phyloP scores from a whole-genome alignment of 1,140 invertebrate genomes.

The Nymphalis io region DNA sequence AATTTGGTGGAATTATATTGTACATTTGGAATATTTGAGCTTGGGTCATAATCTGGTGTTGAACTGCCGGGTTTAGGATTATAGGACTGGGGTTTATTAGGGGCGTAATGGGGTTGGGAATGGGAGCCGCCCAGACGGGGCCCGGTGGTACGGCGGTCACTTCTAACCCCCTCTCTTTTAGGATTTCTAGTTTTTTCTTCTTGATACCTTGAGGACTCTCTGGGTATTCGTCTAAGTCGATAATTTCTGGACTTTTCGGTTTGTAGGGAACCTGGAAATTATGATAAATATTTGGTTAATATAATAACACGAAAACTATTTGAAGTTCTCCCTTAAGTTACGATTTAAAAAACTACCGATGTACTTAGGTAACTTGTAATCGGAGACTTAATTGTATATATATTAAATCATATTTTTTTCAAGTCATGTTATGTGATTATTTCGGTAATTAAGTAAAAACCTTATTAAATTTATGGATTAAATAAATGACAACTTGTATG shows the following conservation, averaged over 20 bases:
- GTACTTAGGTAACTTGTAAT: not conserved
- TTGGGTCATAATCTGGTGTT: slow-evolving; percentile 80
- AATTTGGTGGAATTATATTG: slow-evolving; percentile 59
- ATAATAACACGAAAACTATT: not conserved
- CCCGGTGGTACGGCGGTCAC: slow-evolving; percentile 83
- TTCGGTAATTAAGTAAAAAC: too few relatives aligned
- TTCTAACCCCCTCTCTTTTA: slow-evolving; percentile 87
- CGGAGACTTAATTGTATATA: too few relatives aligned
- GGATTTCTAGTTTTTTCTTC: slow-evolving; percentile 87
- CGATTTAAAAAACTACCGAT: too few relatives aligned
- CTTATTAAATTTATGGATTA: too few relatives aligned
- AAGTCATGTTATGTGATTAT: too few relatives aligned
- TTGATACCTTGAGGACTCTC: slow-evolving; percentile 81
- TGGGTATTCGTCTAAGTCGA: slow-evolving; percentile 82
- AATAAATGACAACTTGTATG: too few relatives aligned
- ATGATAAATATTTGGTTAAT: not conserved
- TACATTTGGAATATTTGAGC: slow-evolving; percentile 81
- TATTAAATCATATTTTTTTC: too few relatives aligned
- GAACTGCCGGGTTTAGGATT: slow-evolving; percentile 61
- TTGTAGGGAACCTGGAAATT: slow-evolving; percentile 76
- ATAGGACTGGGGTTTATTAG: slow-evolving; percentile 48
- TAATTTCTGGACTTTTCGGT: slow-evolving; percentile 84
- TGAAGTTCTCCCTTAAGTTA: too few relatives aligned
- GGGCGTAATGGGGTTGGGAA: slow-evolving; percentile 43
- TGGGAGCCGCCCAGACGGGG: slow-evolving; percentile 50